Base-by-base conservation (phyloP, 2,888 invertebrate species). In the Melipona beecheii region DNA sequence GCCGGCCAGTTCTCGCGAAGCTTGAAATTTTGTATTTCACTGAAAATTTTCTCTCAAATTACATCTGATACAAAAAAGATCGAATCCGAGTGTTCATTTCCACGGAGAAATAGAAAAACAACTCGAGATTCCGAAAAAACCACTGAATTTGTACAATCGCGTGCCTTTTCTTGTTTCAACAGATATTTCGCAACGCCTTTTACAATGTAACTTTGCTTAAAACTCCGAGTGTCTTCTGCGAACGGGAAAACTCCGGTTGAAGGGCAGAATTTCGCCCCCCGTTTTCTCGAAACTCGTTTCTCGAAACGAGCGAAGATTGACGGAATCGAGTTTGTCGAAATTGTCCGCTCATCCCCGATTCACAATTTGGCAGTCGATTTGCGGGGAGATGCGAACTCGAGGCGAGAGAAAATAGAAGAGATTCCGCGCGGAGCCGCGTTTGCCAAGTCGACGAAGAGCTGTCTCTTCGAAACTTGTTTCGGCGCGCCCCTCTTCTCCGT, bases 291-390 rank as follows among this genome's bases (percentile, higher is more conserved):
- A 56, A 24, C 31, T 24, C 73, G 75, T 9, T 65, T 62, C 43
- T 62, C 72, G 27, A 27, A 31, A 71, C 17, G 9, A 31, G 66
- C 4, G 9, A 52, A 15, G 24, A 76, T 73, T 65, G 69, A 62
- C 11, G 65, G 68, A 83, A 80, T 85, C 68, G 83, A 70, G 58
- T 85, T 82, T 71, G 62, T 27, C 76, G 24, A 27, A 65, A 70
- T 82, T 76, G 60, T 36, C 27, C 5, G 11, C 4, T 24, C 21
- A 21, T n/a, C 17, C 50, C 31, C n/a, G 27, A 36, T 65, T 50
- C 27, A 9, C 11, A 36, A 75, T 69, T 19, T 19, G 52, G 54
- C 52, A 49, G 43, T 36, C 49, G 21, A 54, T 54, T 65, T 9
- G 11, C 36, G 13, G 21, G 15, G 6, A 21, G 50, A 65, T n/a